These are phyloP conservation scores for Hozukius guyotensis DNA, from an alignment of 2,797 vertebrate genomes.

Conservation along the genomic window DNA sequence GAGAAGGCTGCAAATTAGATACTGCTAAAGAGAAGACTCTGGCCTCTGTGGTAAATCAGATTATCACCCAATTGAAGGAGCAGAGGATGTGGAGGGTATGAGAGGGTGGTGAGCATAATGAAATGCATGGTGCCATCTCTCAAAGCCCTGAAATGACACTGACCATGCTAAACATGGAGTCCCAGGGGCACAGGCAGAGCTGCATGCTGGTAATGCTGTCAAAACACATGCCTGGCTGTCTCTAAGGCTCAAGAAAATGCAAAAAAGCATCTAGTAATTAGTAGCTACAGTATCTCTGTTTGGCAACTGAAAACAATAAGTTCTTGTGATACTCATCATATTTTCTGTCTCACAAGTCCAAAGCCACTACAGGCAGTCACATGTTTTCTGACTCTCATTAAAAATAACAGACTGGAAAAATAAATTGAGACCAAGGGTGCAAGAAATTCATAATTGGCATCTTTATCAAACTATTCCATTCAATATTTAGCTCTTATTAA, in stretches of 20 bases:
- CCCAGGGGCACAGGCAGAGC: slow-evolving; percentile 9
- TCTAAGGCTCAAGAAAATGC: neutral
- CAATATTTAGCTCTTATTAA: neutral
- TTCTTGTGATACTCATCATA: neutral
- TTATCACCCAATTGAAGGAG: slow-evolving; percentile 22
- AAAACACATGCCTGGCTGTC: neutral
- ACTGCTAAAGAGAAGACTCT: slow-evolving; percentile 19
- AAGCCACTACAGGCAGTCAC: neutral
- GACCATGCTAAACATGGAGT: slow-evolving; percentile 34
- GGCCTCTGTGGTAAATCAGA: slow-evolving; percentile 50
- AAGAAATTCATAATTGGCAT: neutral
- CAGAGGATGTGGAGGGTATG: neutral
- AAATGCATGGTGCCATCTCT: slow-evolving; percentile 43
- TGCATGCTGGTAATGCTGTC: slow-evolving; percentile 14
- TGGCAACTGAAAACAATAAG: neutral
- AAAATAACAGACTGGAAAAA: neutral
- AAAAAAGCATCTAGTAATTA: neutral
- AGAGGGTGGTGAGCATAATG: slow-evolving; percentile 28
- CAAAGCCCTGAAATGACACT: slow-evolving; percentile 37
- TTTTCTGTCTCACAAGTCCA: neutral
- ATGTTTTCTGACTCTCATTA: neutral
- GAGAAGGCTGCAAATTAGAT: slow-evolving; percentile 36
- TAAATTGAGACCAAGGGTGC: neutral
- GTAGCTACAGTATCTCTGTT: neutral
- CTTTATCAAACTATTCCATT: neutral